Base-by-base conservation (phyloP, 2,113 vertebrate species). In the Chrysemys picta region DNA sequence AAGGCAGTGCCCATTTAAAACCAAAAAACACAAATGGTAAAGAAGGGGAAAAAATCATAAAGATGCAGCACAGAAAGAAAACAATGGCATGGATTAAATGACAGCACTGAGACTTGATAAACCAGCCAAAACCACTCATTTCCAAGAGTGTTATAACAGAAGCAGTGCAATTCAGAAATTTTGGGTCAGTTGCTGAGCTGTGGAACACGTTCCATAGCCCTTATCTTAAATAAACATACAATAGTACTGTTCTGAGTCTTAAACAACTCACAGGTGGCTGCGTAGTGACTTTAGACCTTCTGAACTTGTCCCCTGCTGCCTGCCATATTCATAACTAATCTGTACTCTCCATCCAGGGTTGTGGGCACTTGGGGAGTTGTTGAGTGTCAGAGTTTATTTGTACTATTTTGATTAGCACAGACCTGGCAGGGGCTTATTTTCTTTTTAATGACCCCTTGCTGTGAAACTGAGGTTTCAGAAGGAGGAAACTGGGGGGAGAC, bases 371-470 rank as follows among this genome's bases (percentile, higher is more conserved):
- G 4, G 98, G 98, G 98, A 98, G 98, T 98, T 98, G 98, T 98
- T 98, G 98, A 98, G 97, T 98, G 98, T 98, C 98, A 98, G 97
- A 94, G 96, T 98, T 98, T 98, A 98, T 98, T 98, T 98, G 98
- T 96, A 98, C 96, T 98, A 94, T 98, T 98, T 98, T 98, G 98
- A 98, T 98, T 98, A 98, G 98, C 93, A 47, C 90, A 89, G 98
- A 97, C 96, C 98, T 98, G 98, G 98, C 98, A 98, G 98, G 97
- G 96, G 96, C 19, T 80, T 97, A 97, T 98, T 98, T 98, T 98
- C 97, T 96, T 98, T 97, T 96, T 97, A 98, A 98, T 97, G 98
- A 97, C 97, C 98, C 90, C 98, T 94, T 96, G 97, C 98, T 98
- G 98, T 85, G 98, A 97, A 94, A 91, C 94, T 54, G 95, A 97